Percentiles rank a stretch among this genome's conserved stretches.
These are phyloP conservation scores for Progne subis DNA, from an alignment of 2,113 vertebrate species.

Conservation along the genomic window DNA sequence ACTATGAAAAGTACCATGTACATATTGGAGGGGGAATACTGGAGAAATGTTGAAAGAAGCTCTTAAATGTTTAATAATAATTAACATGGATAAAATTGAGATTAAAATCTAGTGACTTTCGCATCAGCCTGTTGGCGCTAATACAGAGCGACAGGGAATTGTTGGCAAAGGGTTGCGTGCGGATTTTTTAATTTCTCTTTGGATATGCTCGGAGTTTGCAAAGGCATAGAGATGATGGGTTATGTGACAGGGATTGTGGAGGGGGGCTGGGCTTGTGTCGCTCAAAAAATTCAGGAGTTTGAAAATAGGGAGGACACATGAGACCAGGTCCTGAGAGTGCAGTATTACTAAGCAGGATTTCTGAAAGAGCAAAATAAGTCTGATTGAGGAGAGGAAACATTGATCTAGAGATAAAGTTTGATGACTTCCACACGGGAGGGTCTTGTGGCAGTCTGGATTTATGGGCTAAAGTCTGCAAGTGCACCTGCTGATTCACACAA, in stretches of 20 bases:
- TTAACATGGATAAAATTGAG: neutral
- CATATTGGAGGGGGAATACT: neutral
- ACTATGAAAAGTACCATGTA: rapidly evolving
- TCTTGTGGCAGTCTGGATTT: neutral
- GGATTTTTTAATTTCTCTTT: neutral
- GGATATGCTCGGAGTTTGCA: neutral
- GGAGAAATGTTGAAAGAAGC: neutral
- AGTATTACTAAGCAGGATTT: neutral
- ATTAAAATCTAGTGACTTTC: neutral
- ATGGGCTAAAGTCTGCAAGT: neutral
- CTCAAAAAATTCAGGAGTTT: neutral
- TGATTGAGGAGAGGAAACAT: neutral
- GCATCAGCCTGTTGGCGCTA: neutral
- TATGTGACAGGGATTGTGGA: neutral
- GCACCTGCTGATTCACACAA: neutral
- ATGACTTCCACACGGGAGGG: neutral
- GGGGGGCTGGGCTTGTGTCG: neutral
- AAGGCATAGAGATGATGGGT: neutral
- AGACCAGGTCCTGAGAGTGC: neutral
- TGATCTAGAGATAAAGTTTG: neutral
- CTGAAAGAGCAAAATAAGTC: neutral
- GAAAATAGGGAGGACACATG: neutral
- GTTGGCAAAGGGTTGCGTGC: neutral
- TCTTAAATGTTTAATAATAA: neutral
- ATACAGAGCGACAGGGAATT: rapidly evolving